Percentiles rank a stretch among this genome's conserved stretches.
These are phyloP conservation scores for Hemaris fuciformis DNA, from an alignment of 2,888 invertebrate species.

Conservation along the genomic window DNA sequence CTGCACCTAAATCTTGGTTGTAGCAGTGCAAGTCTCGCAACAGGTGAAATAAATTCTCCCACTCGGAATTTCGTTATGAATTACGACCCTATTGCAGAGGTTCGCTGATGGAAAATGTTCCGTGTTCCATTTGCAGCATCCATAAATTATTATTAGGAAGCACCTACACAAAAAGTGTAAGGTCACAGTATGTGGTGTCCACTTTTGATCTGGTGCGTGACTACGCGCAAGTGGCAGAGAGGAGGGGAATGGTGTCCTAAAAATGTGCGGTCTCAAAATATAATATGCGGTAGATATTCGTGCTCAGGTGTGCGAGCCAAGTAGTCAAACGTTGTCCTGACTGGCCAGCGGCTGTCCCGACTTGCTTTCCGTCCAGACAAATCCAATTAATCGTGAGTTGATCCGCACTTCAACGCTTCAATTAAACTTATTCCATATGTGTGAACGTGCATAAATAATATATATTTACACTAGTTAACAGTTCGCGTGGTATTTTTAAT, in stretches of 20 bases:
- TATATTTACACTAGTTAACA: background rate
- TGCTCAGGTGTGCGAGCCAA: conserved; percentile 62
- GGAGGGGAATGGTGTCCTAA: conserved; percentile 48
- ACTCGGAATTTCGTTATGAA: conserved; percentile 36
- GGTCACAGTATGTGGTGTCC: conserved; percentile 27
- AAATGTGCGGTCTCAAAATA: conserved; percentile 66
- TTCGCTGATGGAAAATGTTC: conserved; percentile 42
- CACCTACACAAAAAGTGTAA: conserved; percentile 14
- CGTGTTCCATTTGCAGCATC: conserved; percentile 30
- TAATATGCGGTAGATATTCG: conserved; percentile 65
- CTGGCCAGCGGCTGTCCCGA: conserved; percentile 44
- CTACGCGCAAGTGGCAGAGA: conserved; percentile 32
- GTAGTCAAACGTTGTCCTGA: conserved; percentile 58
- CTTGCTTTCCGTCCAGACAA: conserved; percentile 39
- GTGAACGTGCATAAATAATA: background rate
- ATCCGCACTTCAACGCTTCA: conserved; percentile 15
- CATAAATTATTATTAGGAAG: conserved; percentile 31
- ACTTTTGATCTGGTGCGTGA: conserved; percentile 17
- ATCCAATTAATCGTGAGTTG: conserved; percentile 55
- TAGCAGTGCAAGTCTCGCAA: conserved; percentile 32
- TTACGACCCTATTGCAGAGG: conserved; percentile 35
- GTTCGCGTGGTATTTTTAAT: conserved; percentile 16
- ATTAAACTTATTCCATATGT: conserved; percentile 19
- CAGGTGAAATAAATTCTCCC: conserved; percentile 40
- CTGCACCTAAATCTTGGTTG: conserved; percentile 34